Base-by-base conservation (phyloP, 2,797 vertebrate species). In the Salarias fasciatus region DNA sequence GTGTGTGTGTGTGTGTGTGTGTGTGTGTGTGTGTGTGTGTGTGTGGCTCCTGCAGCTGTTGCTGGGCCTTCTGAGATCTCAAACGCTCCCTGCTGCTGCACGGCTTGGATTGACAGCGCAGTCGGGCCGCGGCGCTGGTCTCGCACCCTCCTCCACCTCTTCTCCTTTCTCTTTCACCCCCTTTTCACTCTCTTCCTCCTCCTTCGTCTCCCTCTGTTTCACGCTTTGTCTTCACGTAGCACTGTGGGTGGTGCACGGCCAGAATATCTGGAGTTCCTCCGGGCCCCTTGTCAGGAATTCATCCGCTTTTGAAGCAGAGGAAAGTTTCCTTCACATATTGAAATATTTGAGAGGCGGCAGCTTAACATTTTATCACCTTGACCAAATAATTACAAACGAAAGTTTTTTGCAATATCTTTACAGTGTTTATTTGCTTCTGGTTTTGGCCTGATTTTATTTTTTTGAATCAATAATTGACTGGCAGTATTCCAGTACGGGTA, bases 31-130 rank as follows among this genome's bases (percentile, higher is more conserved):
- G n/a, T 24, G 72, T 35, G 72, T 51, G 46, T 66, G 62, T 67
- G 28, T 51, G 81, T 64, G 69, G 67, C 69, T 73, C 71, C 83
- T 71, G 86, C 87, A 91, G 90, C 91, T 91, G 90, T 86, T 86
- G 75, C 64, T 45, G 53, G 80, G 72, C 76, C 69, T 69, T 85
- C 57, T 33, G 64, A 52, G 73, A 67, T 55, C 82, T 65, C 82
- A 58, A 76, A 82, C 62, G 51, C 83, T 71, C 79, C 66, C 75
- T 5, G 74, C n/a, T n/a, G n/a, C 15, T 15, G 74, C 83, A 86
- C 84, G 79, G 78, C 80, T 82, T 63, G 47, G 82, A 90, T 67
- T 90, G 91, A 91, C 90, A 87, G 86, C 79, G 44, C 74, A 65
- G 79, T 83, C 84, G 69, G 77, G 49, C 80, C 69, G 71, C 69